Evolutionary conservation across 2,797 vertebrate species (phyloP).

Genomic region (Orientallactaga sibirica): DNA sequence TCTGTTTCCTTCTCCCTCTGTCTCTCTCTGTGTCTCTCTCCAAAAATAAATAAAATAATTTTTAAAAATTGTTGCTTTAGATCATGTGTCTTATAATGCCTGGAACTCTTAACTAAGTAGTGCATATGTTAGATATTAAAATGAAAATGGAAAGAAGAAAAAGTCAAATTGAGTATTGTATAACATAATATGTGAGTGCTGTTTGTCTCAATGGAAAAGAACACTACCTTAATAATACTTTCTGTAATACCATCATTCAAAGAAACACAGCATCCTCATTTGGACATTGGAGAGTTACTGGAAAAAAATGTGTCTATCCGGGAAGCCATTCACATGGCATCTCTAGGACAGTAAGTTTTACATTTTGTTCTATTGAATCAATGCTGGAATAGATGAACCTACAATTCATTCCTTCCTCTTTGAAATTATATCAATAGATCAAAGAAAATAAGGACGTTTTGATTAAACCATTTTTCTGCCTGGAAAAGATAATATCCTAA

Average conservation of each 20-base stretch:
- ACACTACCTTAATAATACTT: slow-evolving; percentile 39
- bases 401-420: slow-evolving; percentile 43
- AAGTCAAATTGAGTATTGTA: not conserved
- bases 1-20: too few species aligned
- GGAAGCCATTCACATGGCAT: slow-evolving; percentile 33
- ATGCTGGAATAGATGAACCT: slow-evolving; percentile 39
- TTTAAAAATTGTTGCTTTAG: slow-evolving; percentile 7
- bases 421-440: slow-evolving; percentile 51
- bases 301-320: slow-evolving; percentile 15
- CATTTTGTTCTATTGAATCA: slow-evolving; percentile 45
- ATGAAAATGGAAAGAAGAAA: not conserved
- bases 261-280: slow-evolving; percentile 37
- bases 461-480: slow-evolving; percentile 60
- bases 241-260: slow-evolving; percentile 62
- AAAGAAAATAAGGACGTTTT: slow-evolving; percentile 58
- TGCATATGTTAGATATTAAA: not conserved
- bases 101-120: not conserved
- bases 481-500: slow-evolving; percentile 27
- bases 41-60: not conserved
- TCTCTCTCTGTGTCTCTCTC: too few species aligned
- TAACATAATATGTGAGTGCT: not conserved
- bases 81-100: not conserved
- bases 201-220: slow-evolving; percentile 17
- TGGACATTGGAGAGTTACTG: slow-evolving; percentile 18
- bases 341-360: slow-evolving; percentile 25